Percentiles rank a stretch among this genome's conserved stretches.
Conservation (phyloP, 2,797 vertebrate genomes). For the Rhinichthys osculus region DNA sequence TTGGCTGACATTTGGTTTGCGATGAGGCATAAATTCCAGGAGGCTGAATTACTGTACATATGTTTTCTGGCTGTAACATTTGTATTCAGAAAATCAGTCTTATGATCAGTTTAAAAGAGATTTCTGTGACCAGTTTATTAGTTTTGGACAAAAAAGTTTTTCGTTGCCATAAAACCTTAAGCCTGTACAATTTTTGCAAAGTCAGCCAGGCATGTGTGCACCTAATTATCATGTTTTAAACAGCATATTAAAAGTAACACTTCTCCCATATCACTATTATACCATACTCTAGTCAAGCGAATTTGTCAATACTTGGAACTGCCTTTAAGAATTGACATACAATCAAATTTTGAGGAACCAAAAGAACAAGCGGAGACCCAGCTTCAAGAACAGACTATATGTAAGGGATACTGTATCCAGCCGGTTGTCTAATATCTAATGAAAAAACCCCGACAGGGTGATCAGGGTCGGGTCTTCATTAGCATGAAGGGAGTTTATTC, state of each 20-base stretch:
- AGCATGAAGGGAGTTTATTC: too few species aligned
- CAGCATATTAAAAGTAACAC: constrained; percentile 32
- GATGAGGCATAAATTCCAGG: constrained; percentile 32
- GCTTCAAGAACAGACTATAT: constrained; percentile 23
- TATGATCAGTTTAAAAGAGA: background rate
- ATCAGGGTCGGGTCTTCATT: too few species aligned
- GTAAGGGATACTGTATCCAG: too few species aligned
- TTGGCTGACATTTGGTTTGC: constrained; percentile 45
- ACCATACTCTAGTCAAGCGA: constrained; percentile 29
- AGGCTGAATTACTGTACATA: background rate
- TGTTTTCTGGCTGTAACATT: background rate
- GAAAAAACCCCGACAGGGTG: too few species aligned
- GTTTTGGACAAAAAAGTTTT: background rate
- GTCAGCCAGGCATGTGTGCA: background rate
- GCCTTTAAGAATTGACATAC: constrained; percentile 14
- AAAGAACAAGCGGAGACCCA: constrained; percentile 29
- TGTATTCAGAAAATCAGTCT: background rate
- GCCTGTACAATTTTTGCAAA: background rate
- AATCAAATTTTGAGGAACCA: constrained; percentile 26
- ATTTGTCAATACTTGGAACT: constrained; percentile 11
- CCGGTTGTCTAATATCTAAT: too few species aligned
- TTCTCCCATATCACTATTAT: constrained; percentile 18
- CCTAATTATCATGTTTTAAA: background rate
- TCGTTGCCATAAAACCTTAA: background rate
- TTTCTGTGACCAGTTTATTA: background rate